A percentile compares a stretch with the other conserved stretches of the same genome.
Evolutionary conservation across 2,888 invertebrate species (phyloP).

Genomic region (Lamellibrachia satsuma): DNA sequence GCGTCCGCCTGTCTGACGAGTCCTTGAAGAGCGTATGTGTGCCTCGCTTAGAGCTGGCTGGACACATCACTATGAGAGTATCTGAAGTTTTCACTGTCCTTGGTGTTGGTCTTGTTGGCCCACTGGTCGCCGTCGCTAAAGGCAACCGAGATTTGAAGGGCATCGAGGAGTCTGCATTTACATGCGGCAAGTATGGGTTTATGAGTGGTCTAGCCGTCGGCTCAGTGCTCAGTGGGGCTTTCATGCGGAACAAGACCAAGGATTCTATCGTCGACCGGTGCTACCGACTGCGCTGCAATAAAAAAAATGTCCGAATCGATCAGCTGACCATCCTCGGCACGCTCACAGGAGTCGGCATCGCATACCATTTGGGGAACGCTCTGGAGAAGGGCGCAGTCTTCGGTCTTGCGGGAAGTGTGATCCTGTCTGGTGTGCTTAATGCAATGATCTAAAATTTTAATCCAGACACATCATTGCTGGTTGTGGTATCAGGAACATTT

Average conservation of each 20-base stretch:
- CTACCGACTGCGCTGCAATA: not conserved
- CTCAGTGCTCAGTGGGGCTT: not conserved
- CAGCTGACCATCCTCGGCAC: not conserved
- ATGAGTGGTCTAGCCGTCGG: not conserved
- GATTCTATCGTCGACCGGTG: not conserved
- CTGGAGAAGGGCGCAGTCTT: not conserved
- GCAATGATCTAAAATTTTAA: not conserved
- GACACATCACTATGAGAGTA: not conserved
- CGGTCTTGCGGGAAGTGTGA: not conserved
- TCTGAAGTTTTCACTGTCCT: not conserved
- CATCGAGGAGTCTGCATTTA: not conserved
- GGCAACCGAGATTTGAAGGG: conserved; percentile 12
- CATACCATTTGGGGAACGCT: not conserved
- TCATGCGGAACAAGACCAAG: not conserved
- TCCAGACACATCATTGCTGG: not conserved
- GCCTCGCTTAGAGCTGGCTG: not conserved
- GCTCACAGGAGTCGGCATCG: not conserved
- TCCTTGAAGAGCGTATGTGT: not conserved
- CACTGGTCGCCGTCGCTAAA: not conserved
- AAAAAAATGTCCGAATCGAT: not conserved
- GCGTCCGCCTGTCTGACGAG: not conserved
- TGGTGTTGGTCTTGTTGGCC: not conserved
- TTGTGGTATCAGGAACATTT: not conserved
- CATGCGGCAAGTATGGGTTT: not conserved
- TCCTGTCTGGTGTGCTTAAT: not conserved